A percentile compares a stretch with the other conserved stretches of the same genome.
Conservation (phyloP, 2,113 vertebrate genomes). For the Aythya baeri region DNA sequence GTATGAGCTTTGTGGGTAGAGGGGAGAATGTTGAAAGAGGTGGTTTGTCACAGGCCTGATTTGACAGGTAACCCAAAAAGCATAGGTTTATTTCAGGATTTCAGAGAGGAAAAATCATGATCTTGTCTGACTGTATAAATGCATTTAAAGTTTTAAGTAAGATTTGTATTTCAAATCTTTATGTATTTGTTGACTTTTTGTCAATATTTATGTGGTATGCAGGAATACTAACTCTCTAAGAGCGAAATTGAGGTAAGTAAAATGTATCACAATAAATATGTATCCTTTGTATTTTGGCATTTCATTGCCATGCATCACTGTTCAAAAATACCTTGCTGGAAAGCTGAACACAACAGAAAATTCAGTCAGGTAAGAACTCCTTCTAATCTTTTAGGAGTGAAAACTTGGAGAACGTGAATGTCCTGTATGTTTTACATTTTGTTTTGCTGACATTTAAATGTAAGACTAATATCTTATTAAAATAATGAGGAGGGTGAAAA, state of each 20-base stretch:
- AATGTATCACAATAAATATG: not conserved
- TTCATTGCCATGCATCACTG: not conserved
- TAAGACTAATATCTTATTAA: not conserved
- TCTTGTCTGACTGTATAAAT: not conserved
- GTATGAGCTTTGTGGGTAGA: not conserved
- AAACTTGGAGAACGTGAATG: not conserved
- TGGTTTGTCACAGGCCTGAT: not conserved
- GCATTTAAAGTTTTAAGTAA: not conserved
- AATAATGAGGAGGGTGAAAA: not conserved
- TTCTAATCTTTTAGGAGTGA: fast-evolving
- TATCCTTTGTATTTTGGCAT: not conserved
- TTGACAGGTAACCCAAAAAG: not conserved
- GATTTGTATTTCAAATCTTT: not conserved
- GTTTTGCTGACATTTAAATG: not conserved
- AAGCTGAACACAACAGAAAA: not conserved
- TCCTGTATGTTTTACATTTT: not conserved
- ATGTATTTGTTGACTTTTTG: not conserved
- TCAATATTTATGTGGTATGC: fast-evolving
- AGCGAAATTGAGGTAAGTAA: not conserved
- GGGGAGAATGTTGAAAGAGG: not conserved
- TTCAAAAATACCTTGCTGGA: not conserved
- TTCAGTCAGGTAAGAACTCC: not conserved
- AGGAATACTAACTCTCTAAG: not conserved
- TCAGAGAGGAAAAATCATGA: not conserved
- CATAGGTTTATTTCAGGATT: not conserved